Percentiles rank a stretch among this genome's conserved stretches.
These are phyloP conservation scores for Gortyna flavago DNA, from an alignment of 2,888 invertebrate genomes.

Conservation along the genomic window DNA sequence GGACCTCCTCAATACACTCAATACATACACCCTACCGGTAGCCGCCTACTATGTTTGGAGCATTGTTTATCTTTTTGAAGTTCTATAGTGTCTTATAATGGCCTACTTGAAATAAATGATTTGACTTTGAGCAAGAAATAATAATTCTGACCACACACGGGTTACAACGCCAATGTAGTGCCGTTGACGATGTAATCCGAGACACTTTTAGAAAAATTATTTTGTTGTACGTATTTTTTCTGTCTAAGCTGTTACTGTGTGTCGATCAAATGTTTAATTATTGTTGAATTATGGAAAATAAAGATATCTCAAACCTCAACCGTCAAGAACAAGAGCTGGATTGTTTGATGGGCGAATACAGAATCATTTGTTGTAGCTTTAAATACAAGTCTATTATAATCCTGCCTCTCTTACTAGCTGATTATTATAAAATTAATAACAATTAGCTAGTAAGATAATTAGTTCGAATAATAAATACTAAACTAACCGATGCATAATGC, in stretches of 20 bases:
- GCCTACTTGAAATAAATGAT: neutral
- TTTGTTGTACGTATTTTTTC: too few species aligned
- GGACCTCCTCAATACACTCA: conserved; percentile 70
- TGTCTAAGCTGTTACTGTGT: too few species aligned
- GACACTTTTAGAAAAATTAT: too few species aligned
- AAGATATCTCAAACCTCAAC: neutral
- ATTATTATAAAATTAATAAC: neutral
- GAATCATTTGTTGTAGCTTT: neutral
- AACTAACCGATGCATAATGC: too few species aligned
- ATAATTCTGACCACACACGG: neutral
- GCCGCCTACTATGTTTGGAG: neutral
- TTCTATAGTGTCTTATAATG: neutral
- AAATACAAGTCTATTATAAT: neutral
- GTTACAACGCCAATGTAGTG: too few species aligned
- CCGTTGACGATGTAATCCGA: too few species aligned
- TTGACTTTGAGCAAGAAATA: neutral
- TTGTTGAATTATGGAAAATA: too few species aligned
- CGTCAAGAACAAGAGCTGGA: neutral
- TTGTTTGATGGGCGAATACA: neutral
- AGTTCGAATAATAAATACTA: too few species aligned
- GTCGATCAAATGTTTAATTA: too few species aligned
- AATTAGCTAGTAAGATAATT: too few species aligned
- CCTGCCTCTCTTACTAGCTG: neutral
- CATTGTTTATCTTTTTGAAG: neutral
- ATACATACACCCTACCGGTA: conserved; percentile 9